Base-by-base conservation (phyloP, 2,888 invertebrate species). In the Alloplasta piceator region DNA sequence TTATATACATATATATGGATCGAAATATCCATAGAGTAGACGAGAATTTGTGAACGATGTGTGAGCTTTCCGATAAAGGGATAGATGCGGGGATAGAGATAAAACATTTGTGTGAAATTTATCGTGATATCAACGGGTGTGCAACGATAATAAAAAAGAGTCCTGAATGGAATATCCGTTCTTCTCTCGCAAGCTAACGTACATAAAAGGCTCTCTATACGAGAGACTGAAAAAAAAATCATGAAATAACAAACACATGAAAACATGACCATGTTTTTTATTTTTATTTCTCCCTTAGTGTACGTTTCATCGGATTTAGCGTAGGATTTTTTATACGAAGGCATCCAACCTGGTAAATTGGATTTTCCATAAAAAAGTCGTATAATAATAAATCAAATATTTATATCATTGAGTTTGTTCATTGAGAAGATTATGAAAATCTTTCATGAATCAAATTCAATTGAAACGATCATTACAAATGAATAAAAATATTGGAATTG, bases 81-180 rank as follows among this genome's bases (percentile, higher is more conserved):
- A 26, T 26, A 26, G 26, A 10, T 43, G n/a, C 5, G 16, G 14
- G 14, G 10, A 1, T 7, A 38, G 48, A 7, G 43, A 9, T 41
- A 55, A 58, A 71, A 48, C 70, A 75, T 66, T 64, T 75, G 66
- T 67, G 66, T 66, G 66, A 80, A 67, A 80, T 80, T 80, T 80
- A 80, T 80, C 75, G 80, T 67, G 58, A 80, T 80, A 71, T 75
- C 75, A 66, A 60, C 75, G 66, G 55, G 66, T 39, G 48, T 71
- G 75, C 66, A 67, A 56, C 66, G n/a, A 6, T 63, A 50, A n/a
- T n/a, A n/a, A n/a, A 58, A 77, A 80, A 64, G 48, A 66, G 60
- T 55, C 9, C 64, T 68, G 56, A 56, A 61, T 73, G 75, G 75
- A 73, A 16, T 38, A 38, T 10, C 60, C 46, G 41, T 66, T 55